Evolutionary conservation across 2,113 vertebrate species (phyloP).

Genomic region (Gallinago undulata): DNA sequence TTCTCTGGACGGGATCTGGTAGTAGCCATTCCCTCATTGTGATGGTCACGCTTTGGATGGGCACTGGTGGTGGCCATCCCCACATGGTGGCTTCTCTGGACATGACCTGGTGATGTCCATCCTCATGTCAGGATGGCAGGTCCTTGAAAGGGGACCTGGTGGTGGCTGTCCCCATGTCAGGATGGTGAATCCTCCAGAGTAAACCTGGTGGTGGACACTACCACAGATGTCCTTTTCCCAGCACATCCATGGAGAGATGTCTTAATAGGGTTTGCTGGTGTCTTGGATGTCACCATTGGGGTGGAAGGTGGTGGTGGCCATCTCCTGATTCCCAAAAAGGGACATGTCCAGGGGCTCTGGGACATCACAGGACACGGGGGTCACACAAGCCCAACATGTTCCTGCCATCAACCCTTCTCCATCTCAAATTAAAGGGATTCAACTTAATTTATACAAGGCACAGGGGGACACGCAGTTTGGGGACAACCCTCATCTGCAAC

Average conservation of each 20-base stretch:
- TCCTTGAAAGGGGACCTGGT: background rate
- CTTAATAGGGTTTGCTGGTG: background rate
- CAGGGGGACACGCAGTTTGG: rapidly evolving
- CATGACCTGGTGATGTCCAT: background rate
- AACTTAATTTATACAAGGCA: background rate
- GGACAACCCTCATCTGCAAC: background rate
- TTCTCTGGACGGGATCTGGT: background rate
- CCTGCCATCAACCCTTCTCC: background rate
- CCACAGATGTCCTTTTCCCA: background rate
- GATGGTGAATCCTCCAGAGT: background rate
- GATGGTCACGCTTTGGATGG: background rate
- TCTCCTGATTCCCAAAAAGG: background rate
- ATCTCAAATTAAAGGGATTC: background rate
- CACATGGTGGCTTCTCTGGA: rapidly evolving
- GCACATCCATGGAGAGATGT: background rate
- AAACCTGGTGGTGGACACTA: background rate
- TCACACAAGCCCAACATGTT: background rate
- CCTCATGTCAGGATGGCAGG: background rate
- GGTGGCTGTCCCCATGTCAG: rapidly evolving
- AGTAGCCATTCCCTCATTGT: rapidly evolving
- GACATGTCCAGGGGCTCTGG: background rate
- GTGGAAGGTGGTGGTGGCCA: background rate
- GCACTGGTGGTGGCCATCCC: background rate
- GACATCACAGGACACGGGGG: rapidly evolving
- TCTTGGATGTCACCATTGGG: background rate